These are phyloP conservation scores for Nasonia giraulti DNA, from an alignment of 1,140 invertebrate species.

Conservation along the genomic window DNA sequence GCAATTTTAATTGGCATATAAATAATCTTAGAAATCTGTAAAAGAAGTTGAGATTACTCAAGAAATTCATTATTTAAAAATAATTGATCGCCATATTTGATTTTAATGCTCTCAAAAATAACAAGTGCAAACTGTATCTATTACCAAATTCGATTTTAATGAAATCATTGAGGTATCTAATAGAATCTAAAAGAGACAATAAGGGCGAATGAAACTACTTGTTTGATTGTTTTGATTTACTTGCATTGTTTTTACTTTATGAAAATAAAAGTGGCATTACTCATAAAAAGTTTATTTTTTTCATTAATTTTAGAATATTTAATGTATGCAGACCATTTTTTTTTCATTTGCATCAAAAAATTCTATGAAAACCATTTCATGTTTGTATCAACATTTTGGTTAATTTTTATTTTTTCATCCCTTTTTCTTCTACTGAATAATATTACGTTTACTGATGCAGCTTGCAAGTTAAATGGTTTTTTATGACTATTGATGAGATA, in stretches of 20 bases:
- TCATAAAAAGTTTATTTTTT: slow-evolving; percentile 12
- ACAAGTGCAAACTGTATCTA: background rate
- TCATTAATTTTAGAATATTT: background rate
- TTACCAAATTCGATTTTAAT: background rate
- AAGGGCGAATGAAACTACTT: slow-evolving; percentile 18
- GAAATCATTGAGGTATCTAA: slow-evolving; percentile 6
- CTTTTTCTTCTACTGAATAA: background rate
- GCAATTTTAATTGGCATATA: too few species aligned
- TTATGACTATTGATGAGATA: too few species aligned
- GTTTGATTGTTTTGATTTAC: slow-evolving; percentile 37
- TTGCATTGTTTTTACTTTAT: slow-evolving; percentile 33
- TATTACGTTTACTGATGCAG: background rate
- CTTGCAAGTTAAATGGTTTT: background rate
- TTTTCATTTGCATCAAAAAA: background rate
- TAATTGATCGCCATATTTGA: too few species aligned
- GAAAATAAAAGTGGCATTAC: slow-evolving; percentile 30
- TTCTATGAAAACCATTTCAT: background rate
- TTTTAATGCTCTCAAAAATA: slow-evolving; percentile 13
- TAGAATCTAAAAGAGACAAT: slow-evolving; percentile 12
- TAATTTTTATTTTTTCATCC: slow-evolving; percentile 9
- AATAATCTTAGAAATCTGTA: too few species aligned
- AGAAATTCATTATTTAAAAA: too few species aligned
- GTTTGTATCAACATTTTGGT: background rate
- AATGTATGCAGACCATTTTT: too few species aligned
- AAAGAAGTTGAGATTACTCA: too few species aligned